Percentiles rank a stretch among this genome's conserved stretches.
Evolutionary conservation across 2,113 vertebrate genomes (phyloP).

Genomic region (Elachura formosa): DNA sequence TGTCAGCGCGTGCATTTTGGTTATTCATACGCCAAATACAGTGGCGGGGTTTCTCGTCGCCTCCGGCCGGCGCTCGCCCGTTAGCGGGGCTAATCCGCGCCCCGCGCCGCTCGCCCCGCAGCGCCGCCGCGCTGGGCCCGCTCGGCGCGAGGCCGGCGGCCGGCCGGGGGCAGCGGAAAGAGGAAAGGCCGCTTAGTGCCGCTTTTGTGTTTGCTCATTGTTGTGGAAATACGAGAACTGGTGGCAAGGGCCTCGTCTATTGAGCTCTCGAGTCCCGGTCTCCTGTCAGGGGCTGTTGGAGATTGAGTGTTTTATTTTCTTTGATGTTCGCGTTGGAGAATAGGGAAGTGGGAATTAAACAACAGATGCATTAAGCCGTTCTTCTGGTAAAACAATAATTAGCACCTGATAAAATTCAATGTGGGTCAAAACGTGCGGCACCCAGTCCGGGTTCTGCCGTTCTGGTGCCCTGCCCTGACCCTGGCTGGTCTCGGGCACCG

Average conservation of each 20-base stretch:
- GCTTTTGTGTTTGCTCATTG: constrained; percentile 88
- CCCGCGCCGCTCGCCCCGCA: constrained; percentile 77
- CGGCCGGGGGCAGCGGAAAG: constrained; percentile 81
- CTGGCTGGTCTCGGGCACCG: no score
- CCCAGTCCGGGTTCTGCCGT: constrained; percentile 48
- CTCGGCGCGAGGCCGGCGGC: constrained; percentile 81
- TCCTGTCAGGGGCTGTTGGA: constrained; percentile 83
- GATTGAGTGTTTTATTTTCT: constrained; percentile 87
- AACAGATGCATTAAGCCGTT: constrained; percentile 83
- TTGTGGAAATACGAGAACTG: constrained; percentile 88
- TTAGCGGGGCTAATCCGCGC: constrained; percentile 82
- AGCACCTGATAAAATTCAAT: constrained; percentile 79
- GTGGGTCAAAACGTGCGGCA: constrained; percentile 53
- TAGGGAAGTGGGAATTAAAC: constrained; percentile 85
- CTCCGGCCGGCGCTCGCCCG: constrained; percentile 71
- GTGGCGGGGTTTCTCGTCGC: constrained; percentile 61
- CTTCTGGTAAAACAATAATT: constrained; percentile 82
- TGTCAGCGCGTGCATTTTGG: constrained; percentile 81
- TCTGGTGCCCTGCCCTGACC: constrained; percentile 24
- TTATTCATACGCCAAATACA: constrained; percentile 82
- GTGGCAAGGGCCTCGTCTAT: constrained; percentile 86
- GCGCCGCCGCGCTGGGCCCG: constrained; percentile 76
- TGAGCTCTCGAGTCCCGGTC: constrained; percentile 82
- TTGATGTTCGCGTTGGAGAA: constrained; percentile 83
- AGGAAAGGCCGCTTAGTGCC: constrained; percentile 82